Evolutionary conservation across 2,888 invertebrate species (phyloP).

Genomic region (Volucella inflata): DNA sequence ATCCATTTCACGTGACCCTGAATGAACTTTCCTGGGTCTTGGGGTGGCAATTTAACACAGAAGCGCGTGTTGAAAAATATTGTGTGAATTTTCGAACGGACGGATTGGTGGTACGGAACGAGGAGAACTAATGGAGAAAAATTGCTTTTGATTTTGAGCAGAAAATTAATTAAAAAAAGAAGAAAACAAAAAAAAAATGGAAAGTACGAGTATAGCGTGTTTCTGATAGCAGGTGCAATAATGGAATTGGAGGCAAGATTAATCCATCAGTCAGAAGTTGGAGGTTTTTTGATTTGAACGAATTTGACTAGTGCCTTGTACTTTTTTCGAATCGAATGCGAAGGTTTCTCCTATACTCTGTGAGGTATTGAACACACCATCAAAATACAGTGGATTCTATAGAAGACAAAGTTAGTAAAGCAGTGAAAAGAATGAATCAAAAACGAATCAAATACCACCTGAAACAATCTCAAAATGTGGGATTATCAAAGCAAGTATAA

Average conservation of each 20-base stretch:
- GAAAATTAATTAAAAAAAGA: constrained; percentile 58
- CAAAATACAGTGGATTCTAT: too few species aligned
- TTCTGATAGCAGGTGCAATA: constrained; percentile 54
- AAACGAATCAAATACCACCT: too few species aligned
- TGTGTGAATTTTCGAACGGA: constrained; percentile 15
- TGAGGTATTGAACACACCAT: too few species aligned
- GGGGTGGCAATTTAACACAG: constrained; percentile 48
- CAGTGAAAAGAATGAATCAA: too few species aligned
- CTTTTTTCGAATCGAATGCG: too few species aligned
- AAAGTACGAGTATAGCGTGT: constrained; percentile 54
- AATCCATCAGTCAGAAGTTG: constrained; percentile 5
- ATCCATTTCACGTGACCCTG: constrained; percentile 66
- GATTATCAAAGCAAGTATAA: too few species aligned
- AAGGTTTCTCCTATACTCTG: too few species aligned
- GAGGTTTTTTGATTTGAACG: not conserved
- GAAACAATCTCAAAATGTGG: too few species aligned
- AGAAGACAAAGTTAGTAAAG: too few species aligned
- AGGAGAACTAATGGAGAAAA: constrained; percentile 37
- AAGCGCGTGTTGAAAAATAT: constrained; percentile 48
- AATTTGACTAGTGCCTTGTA: too few species aligned
- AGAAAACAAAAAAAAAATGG: too few species aligned
- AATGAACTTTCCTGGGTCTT: constrained; percentile 36
- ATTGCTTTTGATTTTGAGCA: constrained; percentile 34
- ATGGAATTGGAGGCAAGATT: constrained; percentile 39
- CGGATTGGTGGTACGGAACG: not conserved